These are phyloP conservation scores for Podarcis siculus DNA, from an alignment of 2,797 vertebrate species.

Conservation along the genomic window DNA sequence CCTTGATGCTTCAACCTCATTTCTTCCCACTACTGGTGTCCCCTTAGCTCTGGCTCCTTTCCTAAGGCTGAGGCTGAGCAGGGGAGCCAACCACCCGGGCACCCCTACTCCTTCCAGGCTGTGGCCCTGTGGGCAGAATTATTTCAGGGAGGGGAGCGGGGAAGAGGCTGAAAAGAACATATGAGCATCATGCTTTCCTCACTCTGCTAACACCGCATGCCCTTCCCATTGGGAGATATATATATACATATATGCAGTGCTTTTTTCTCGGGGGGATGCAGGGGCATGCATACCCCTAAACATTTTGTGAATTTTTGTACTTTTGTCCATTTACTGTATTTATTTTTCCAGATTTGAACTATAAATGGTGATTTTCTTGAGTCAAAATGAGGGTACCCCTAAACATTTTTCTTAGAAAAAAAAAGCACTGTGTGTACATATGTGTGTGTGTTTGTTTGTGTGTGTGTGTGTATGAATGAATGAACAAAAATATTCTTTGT, in stretches of 20 bases:
- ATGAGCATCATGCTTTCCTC: not conserved
- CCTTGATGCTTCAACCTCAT: not conserved
- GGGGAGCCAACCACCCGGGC: not conserved
- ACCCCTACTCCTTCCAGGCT: not conserved
- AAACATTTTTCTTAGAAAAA: too few species aligned
- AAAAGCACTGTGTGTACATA: too few species aligned
- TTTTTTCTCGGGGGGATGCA: too few species aligned
- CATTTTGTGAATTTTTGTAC: too few species aligned
- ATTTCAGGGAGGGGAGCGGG: not conserved
- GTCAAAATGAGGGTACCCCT: too few species aligned
- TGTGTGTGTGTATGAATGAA: not conserved
- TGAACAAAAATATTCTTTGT: not conserved
- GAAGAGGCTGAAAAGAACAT: not conserved
- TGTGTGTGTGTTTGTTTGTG: too few species aligned
- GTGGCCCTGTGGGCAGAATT: too few species aligned
- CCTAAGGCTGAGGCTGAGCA: not conserved
- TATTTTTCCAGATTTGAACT: too few species aligned
- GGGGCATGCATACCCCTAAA: too few species aligned
- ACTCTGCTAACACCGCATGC: not conserved
- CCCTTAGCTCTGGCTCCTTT: not conserved
- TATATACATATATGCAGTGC: too few species aligned
- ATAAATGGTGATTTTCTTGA: too few species aligned
- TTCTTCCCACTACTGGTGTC: not conserved
- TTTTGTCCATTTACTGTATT: too few species aligned
- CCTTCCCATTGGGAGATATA: not conserved